phyloP scores from a whole-genome alignment of 2,888 invertebrate species.

The Drepanosiphum platanoidis region DNA sequence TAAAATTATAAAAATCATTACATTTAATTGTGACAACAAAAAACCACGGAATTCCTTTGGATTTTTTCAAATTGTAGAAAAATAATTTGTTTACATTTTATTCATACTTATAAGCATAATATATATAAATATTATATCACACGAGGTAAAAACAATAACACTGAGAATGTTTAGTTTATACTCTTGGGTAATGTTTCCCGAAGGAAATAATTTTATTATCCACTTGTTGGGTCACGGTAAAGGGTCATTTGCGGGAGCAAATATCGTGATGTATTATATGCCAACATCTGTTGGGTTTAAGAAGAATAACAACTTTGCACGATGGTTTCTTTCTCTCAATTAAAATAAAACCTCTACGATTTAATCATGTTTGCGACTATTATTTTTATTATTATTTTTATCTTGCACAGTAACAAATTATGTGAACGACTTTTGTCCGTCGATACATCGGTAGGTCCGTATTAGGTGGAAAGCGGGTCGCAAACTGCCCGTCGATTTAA shows the following conservation, averaged over 20 bases:
- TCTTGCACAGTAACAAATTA: conserved; percentile 53
- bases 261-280: conserved; percentile 51
- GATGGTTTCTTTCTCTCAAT: conserved; percentile 51
- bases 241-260: conserved; percentile 39
- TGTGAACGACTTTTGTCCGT: conserved; percentile 51
- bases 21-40: background rate
- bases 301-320: conserved; percentile 46
- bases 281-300: conserved; percentile 38
- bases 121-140: background rate
- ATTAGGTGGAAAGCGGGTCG: conserved; percentile 55
- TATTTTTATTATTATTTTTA: conserved; percentile 53
- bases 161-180: conserved; percentile 8
- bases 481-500: conserved; percentile 49
- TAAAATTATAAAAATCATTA: too few species aligned
- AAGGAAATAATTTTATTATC: conserved; percentile 43
- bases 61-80: too few species aligned
- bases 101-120: background rate
- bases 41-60: background rate
- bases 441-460: conserved; percentile 47
- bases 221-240: conserved; percentile 52
- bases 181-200: conserved; percentile 8
- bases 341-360: conserved; percentile 51
- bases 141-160: background rate
- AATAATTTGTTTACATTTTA: too few species aligned
- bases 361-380: conserved; percentile 38